Evolutionary conservation across 2,888 invertebrate species (phyloP), one percentile per base, ranked within the genome.

Genomic region (Hedychridium roseum): DNA sequence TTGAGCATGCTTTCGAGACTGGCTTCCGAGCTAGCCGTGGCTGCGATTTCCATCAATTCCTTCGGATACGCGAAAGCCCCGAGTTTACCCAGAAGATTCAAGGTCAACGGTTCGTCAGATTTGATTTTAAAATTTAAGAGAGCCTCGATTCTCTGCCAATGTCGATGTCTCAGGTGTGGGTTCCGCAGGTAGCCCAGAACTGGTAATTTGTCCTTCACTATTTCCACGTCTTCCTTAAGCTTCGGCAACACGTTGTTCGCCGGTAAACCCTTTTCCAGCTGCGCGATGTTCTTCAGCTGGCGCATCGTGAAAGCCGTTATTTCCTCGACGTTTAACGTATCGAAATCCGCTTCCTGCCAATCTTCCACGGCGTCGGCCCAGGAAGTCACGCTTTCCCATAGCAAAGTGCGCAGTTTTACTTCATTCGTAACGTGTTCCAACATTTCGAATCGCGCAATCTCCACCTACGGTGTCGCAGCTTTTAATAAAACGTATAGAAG

Each of bases 21-120:
- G 2, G 89, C 88, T 75, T 96, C 95, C 2, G 94, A 92, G 63
- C 91, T 92, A 0, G 95, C 95, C 73, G 92, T 91, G 0, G 89
- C 89, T 0, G 94, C 90, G 5, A 95, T 86, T 71, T 94, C 92
- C 85, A 90, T 89, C 11, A 96, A 78, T 52, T 88, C 86, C 6
- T 88, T 85, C 0, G 87, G 85, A 64, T 86, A 86, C 37, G 85
- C 85, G 78, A 93, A 93, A 0, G 88, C 89, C n/a, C 88, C 84
- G 2, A 89, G 80, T 1, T 88, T 85, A 50, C 90, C 89, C 35
- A 94, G 83, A 16, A 85, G 79, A 9, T 84, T 82, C 11, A 94
- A 80, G 0, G 88, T 90, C 14, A 91, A 68, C 5, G 79, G 84
- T 61, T 86, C 85, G 18, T 91, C 91, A 0, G 86, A 84, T 27